Percentiles rank a stretch among this genome's conserved stretches.
phyloP scores from a whole-genome alignment of 2,113 vertebrate species.

The Toxotes chatareus region DNA sequence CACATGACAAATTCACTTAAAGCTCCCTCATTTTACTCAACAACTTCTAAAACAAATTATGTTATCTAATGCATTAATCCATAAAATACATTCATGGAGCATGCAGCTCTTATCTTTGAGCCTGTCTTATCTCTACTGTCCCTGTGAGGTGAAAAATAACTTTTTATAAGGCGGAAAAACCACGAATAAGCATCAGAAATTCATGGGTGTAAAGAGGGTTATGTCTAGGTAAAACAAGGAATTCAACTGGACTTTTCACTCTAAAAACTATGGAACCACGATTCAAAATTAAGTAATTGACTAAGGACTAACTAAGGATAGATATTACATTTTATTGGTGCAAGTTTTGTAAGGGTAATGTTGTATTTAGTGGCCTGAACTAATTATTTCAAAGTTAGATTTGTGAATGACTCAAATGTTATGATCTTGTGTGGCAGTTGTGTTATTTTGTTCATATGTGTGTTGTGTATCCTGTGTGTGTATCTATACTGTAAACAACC shows the following conservation, averaged over 20 bases:
- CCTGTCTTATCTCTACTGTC: too few relatives aligned
- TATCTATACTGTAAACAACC: too few relatives aligned
- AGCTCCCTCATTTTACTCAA: not conserved
- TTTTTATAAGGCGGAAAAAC: not conserved
- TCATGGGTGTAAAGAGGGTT: not conserved
- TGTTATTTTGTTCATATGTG: too few relatives aligned
- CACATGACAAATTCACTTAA: not conserved
- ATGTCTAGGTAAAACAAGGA: not conserved
- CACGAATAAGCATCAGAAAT: not conserved
- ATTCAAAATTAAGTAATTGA: not conserved
- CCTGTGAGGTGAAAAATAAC: not conserved
- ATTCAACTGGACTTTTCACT: not conserved
- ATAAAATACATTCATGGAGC: not conserved
- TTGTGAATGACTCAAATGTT: too few relatives aligned
- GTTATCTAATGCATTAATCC: not conserved
- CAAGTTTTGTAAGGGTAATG: not conserved
- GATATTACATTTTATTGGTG: not conserved
- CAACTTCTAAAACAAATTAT: not conserved
- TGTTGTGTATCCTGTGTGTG: too few relatives aligned
- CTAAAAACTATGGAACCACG: not conserved
- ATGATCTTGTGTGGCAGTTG: too few relatives aligned
- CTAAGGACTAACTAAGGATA: not conserved
- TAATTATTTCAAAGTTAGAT: too few relatives aligned
- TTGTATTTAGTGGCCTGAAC: not conserved
- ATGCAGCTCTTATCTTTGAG: not conserved